Evolutionary conservation across 2,888 invertebrate species (phyloP).

Genomic region (Scaeva pyrastri): DNA sequence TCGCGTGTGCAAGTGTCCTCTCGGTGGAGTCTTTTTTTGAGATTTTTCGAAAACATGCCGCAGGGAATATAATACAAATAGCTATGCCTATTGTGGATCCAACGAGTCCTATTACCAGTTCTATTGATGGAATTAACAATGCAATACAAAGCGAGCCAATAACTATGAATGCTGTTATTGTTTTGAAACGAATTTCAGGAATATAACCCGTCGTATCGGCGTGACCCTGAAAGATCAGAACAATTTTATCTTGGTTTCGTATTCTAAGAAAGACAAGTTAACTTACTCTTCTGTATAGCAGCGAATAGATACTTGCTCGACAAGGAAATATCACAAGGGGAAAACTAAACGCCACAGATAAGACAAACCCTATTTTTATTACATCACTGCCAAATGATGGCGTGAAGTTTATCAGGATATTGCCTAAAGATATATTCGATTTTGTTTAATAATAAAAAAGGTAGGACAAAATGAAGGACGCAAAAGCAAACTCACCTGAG

Average conservation of each 20-base stretch:
- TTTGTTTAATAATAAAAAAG: not conserved
- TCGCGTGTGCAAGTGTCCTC: slow-evolving; percentile 91
- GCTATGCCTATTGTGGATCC: slow-evolving; percentile 98
- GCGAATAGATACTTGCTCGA: slow-evolving; percentile 95
- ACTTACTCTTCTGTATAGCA: slow-evolving; percentile 92
- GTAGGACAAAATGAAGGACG: not conserved
- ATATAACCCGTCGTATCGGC: slow-evolving; percentile 90
- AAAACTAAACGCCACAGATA: slow-evolving; percentile 98
- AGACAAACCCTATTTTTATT: slow-evolving; percentile 96
- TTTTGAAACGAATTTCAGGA: slow-evolving; percentile 92
- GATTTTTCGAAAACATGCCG: slow-evolving; percentile 93
- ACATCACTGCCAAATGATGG: slow-evolving; percentile 93
- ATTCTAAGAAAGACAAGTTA: not conserved
- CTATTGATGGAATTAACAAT: slow-evolving; percentile 95
- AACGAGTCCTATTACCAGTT: slow-evolving; percentile 96
- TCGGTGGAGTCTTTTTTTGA: slow-evolving; percentile 94
- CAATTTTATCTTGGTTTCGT: slow-evolving; percentile 7
- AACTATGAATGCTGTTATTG: slow-evolving; percentile 92
- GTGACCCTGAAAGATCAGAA: slow-evolving; percentile 85
- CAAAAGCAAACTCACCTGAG: slow-evolving; percentile 84
- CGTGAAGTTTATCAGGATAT: slow-evolving; percentile 94
- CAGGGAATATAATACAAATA: slow-evolving; percentile 96
- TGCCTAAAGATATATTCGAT: slow-evolving; percentile 86
- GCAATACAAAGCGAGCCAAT: slow-evolving; percentile 90
- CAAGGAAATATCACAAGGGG: slow-evolving; percentile 99